Evolutionary conservation across 92 coral and sea anemone species (phyloP).

Genomic region (Scolanthus callimorphus): DNA sequence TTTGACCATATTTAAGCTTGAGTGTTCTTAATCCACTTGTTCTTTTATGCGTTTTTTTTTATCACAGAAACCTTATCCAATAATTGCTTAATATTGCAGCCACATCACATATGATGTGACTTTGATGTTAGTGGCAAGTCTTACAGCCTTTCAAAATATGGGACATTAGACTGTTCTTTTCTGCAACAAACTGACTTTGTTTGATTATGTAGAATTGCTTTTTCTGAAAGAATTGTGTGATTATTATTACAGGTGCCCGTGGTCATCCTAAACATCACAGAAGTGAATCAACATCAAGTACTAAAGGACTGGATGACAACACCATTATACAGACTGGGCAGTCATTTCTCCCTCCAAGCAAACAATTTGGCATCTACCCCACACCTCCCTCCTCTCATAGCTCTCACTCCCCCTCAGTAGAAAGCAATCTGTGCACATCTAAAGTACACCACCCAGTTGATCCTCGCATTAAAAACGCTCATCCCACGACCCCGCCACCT

Average conservation of each 20-base stretch:
- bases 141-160: too few relatives aligned
- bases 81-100: too few relatives aligned
- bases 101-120: too few relatives aligned
- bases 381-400: conserved; percentile 86
- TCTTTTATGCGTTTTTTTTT: too few relatives aligned
- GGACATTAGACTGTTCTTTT: too few relatives aligned
- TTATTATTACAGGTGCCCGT: neutral
- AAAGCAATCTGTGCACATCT: conserved; percentile 42
- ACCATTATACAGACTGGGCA: neutral
- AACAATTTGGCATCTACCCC: conserved; percentile 42
- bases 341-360: conserved; percentile 12
- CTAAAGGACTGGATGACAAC: conserved; percentile 8
- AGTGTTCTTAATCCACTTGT: too few relatives aligned
- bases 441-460: conserved; percentile 38
- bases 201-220: too few relatives aligned
- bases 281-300: conserved; percentile 5
- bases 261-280: neutral
- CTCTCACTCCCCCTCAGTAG: conserved; percentile 82
- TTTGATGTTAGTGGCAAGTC: too few relatives aligned
- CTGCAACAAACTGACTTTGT: too few relatives aligned
- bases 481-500: conserved; percentile 26
- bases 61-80: too few relatives aligned
- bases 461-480: conserved; percentile 37
- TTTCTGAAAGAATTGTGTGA: too few relatives aligned
- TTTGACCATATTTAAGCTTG: too few relatives aligned